Evolutionary conservation across 2,113 vertebrate genomes (phyloP), one percentile per base, ranked within the genome.

Genomic region (Cochlearius cochlearius): DNA sequence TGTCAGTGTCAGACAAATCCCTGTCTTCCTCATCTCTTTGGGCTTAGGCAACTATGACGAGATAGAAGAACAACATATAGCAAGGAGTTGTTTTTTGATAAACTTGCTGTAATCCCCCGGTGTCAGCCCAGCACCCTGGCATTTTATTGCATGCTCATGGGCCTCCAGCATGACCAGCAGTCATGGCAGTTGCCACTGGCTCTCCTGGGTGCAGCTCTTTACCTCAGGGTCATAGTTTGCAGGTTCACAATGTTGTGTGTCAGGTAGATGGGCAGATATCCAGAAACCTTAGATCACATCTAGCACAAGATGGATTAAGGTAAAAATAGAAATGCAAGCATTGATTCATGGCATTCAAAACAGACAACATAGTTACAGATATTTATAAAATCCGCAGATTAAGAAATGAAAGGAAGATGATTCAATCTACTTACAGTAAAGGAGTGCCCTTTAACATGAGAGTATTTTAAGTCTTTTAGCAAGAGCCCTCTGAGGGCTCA

Each of bases 101-200:
- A 62, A 66, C 16, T 47, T 82, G 13, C 23, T 32, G 14, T 34
- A 60, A 74, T 36, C 5, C 11, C 5, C 7, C 47, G 19, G 5
- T 16, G 15, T 72, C 43, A 55, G 39, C 38, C 7, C 38, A 84
- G n/a, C 15, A 67, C 4, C 19, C 17, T 63, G 52, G 20, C 34
- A 30, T 38, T 5, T 71, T 41, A 15, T 13, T 47, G 34, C 7
- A 21, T 10, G 9, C 8, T 9, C 53, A 12, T 7, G 17, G 7
- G 20, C 23, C 30, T 68, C 84, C n/a, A 66, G 25, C 60, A 52
- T 47, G 45, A 52, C 4, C 36, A 47, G 50, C 3, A 52, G 36
- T 52, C 32, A 19, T 0, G 0, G 21, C 8, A 81, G n/a, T 34
- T 4, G 1, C n/a, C 10, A 16, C 4, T 41, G 6, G 12, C 30